Conservation (phyloP, 2,888 invertebrate genomes). For the Cenopis cana region DNA sequence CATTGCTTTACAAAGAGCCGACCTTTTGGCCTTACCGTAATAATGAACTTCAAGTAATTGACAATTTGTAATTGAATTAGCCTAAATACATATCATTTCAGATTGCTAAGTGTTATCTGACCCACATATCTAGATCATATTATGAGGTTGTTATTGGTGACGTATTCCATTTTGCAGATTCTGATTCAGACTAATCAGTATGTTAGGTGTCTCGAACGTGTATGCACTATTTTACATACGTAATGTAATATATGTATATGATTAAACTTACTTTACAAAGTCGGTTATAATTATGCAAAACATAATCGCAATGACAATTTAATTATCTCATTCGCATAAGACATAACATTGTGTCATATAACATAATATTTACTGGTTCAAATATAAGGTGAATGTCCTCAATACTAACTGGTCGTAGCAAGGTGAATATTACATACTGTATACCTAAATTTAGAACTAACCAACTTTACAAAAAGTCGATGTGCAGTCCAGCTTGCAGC, state of each 20-base stretch:
- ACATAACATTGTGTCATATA: conserved; percentile 22
- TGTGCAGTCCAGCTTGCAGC: background rate
- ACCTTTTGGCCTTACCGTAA: conserved; percentile 47
- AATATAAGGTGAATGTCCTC: conserved; percentile 35
- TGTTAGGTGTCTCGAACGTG: background rate
- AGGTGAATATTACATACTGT: conserved; percentile 39
- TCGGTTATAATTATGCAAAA: background rate
- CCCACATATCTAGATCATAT: conserved; percentile 61
- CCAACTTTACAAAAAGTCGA: conserved; percentile 31
- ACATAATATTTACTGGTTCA: conserved; percentile 24
- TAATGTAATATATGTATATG: background rate
- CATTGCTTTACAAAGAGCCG: conserved; percentile 30
- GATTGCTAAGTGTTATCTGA: conserved; percentile 70
- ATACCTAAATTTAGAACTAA: conserved; percentile 36
- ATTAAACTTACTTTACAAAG: background rate
- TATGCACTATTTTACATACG: conserved; percentile 4
- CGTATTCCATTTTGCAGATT: background rate
- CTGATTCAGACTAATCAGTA: background rate
- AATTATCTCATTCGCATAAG: conserved; percentile 17
- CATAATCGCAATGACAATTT: conserved; percentile 28
- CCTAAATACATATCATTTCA: conserved; percentile 75
- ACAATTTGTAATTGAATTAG: conserved; percentile 64
- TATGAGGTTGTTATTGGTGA: conserved; percentile 3
- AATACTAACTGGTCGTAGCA: conserved; percentile 30
- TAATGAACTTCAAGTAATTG: conserved; percentile 58